A percentile compares a stretch with the other conserved stretches of the same genome.
These are phyloP conservation scores for Proteles cristata DNA, from an alignment of 2,113 vertebrate species.

Conservation along the genomic window DNA sequence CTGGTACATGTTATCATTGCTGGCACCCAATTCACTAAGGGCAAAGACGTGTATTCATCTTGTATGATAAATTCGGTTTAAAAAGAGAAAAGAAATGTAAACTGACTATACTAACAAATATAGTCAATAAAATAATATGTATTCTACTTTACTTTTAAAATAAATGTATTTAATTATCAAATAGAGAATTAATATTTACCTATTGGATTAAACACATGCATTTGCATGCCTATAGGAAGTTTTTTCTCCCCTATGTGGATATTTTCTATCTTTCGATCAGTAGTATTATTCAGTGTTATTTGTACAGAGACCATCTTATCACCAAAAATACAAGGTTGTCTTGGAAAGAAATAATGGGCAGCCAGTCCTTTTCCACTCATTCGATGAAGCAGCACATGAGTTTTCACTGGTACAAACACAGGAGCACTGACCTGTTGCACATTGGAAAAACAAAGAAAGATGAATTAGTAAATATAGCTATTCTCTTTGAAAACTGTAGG, in stretches of 20 bases:
- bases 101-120: background rate
- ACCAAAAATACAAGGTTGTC: constrained; percentile 92
- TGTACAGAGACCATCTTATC: constrained; percentile 94
- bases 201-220: constrained; percentile 92
- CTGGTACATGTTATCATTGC: background rate
- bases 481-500: background rate
- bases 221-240: constrained; percentile 87
- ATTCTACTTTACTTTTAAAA: constrained; percentile 50
- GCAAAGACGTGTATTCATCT: constrained; percentile 9
- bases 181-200: constrained; percentile 82
- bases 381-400: constrained; percentile 93
- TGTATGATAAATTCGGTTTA: background rate
- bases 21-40: background rate
- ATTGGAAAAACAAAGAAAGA: constrained; percentile 16
- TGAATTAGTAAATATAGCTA: constrained; percentile 51
- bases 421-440: constrained; percentile 88
- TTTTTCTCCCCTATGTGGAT: constrained; percentile 91
- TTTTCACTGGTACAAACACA: constrained; percentile 90
- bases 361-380: constrained; percentile 97
- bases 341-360: constrained; percentile 93
- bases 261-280: constrained; percentile 91
- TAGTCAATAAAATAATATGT: background rate
- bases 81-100: constrained; percentile 11
- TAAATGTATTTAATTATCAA: constrained; percentile 18
- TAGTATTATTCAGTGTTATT: constrained; percentile 91